phyloP scores from a whole-genome alignment of 1,140 invertebrate species.

The Micrasema longulum region DNA sequence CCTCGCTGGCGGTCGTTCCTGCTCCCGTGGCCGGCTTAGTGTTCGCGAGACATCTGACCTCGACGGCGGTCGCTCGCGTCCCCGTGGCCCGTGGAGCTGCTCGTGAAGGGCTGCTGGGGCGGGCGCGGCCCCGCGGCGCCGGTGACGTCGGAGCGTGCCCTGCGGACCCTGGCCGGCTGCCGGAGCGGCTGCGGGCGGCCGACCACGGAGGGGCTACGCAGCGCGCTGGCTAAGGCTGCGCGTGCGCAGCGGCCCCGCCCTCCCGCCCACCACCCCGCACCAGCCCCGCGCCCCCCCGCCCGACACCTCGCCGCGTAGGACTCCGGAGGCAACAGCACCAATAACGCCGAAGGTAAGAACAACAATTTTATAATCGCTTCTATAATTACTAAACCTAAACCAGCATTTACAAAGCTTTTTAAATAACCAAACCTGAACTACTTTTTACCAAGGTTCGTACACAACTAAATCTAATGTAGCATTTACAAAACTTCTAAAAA shows the following conservation, averaged over 20 bases:
- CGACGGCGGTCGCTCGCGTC: no score
- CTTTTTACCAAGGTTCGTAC: no score
- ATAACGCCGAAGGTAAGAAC: conserved; percentile 40
- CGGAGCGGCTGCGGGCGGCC: conserved; percentile 27
- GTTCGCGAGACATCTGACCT: no score
- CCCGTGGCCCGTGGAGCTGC: conserved; percentile 16
- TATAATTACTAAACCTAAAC: no score
- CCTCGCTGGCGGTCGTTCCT: no score
- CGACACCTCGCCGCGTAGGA: neutral
- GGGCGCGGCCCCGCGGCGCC: conserved; percentile 19
- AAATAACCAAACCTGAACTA: no score
- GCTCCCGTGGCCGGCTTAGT: no score
- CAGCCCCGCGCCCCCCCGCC: conserved; percentile 17
- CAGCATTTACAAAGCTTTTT: no score
- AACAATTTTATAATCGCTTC: no score
- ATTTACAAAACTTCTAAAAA: no score
- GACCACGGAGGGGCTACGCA: conserved; percentile 53
- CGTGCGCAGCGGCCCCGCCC: conserved; percentile 50
- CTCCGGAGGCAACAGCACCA: conserved; percentile 10
- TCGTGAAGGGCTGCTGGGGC: conserved; percentile 34
- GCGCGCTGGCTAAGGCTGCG: conserved; percentile 54
- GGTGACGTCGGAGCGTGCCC: conserved; percentile 2
- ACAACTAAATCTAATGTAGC: no score
- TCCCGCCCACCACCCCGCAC: conserved; percentile 44
- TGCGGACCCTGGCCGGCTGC: conserved; percentile 26